Conservation (phyloP, 2,797 vertebrate genomes). For the Aphelocoma californica region DNA sequence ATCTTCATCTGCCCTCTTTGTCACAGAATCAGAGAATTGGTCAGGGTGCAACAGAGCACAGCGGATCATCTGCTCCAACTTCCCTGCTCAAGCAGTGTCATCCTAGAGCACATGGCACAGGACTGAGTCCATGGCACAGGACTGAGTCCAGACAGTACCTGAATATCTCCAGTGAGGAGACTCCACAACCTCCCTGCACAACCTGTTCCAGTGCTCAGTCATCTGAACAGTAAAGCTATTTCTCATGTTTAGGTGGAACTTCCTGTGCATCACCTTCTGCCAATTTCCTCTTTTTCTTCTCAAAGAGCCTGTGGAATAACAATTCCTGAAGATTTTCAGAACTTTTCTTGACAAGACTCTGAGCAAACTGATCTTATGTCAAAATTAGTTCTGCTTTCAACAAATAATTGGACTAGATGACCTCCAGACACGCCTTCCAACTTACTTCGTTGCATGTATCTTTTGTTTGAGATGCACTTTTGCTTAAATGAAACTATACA, state of each 20-base stretch:
- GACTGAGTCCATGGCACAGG: neutral
- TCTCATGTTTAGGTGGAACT: neutral
- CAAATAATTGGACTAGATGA: neutral
- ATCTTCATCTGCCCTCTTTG: neutral
- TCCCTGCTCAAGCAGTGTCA: neutral
- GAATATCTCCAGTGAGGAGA: neutral
- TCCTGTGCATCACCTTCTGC: neutral
- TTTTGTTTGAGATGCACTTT: neutral
- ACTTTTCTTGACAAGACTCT: neutral
- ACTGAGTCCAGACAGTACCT: neutral
- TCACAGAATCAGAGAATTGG: neutral
- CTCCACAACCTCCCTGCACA: neutral
- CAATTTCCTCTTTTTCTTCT: neutral
- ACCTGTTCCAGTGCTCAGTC: rapidly evolving
- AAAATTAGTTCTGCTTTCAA: neutral
- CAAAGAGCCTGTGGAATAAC: neutral
- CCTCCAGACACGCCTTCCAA: neutral
- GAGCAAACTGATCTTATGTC: neutral
- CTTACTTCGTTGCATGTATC: neutral
- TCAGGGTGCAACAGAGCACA: too few species aligned
- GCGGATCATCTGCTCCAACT: too few species aligned
- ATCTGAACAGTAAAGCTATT: neutral
- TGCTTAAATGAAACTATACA: neutral
- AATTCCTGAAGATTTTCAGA: neutral
- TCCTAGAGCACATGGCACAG: neutral